Percentiles rank a stretch among this genome's conserved stretches.
These are phyloP conservation scores for Acrobasis consociella DNA, from an alignment of 2,888 invertebrate species.

Conservation along the genomic window DNA sequence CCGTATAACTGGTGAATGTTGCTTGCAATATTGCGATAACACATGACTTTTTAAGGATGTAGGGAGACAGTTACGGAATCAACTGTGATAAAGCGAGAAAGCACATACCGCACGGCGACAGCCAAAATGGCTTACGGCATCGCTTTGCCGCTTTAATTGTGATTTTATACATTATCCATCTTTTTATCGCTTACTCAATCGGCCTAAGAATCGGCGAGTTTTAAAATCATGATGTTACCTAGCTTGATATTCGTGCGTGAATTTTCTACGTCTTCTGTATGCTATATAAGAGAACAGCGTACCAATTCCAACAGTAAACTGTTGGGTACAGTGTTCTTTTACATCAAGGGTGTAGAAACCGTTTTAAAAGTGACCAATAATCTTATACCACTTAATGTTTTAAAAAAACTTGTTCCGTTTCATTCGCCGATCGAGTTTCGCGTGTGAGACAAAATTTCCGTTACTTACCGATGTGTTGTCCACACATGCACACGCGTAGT, in stretches of 20 bases:
- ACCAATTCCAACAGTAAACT: too few relatives aligned
- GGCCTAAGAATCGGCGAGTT: conserved; percentile 49
- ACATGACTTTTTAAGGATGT: conserved; percentile 35
- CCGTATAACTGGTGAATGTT: conserved; percentile 68
- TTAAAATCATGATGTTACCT: too few relatives aligned
- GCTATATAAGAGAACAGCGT: too few relatives aligned
- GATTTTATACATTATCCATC: conserved; percentile 50
- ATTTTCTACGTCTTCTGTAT: too few relatives aligned
- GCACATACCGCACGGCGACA: conserved; percentile 71
- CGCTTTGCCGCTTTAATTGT: conserved; percentile 78
- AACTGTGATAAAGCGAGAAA: conserved; percentile 43
- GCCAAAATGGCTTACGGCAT: conserved; percentile 66
- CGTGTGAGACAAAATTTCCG: conserved; percentile 53
- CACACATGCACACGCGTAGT: conserved; percentile 82
- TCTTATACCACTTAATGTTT: neutral
- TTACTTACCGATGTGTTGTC: conserved; percentile 80
- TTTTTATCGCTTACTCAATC: conserved; percentile 59
- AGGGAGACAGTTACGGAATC: conserved; percentile 36
- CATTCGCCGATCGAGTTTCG: conserved; percentile 60
- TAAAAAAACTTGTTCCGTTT: conserved; percentile 30
- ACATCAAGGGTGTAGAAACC: too few relatives aligned
- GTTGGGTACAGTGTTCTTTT: too few relatives aligned
- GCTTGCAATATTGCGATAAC: conserved; percentile 68
- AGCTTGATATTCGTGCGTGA: too few relatives aligned
- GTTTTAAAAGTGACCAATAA: too few relatives aligned